These are phyloP conservation scores for Mycteria americana DNA, from an alignment of 2,797 vertebrate species.

Conservation along the genomic window DNA sequence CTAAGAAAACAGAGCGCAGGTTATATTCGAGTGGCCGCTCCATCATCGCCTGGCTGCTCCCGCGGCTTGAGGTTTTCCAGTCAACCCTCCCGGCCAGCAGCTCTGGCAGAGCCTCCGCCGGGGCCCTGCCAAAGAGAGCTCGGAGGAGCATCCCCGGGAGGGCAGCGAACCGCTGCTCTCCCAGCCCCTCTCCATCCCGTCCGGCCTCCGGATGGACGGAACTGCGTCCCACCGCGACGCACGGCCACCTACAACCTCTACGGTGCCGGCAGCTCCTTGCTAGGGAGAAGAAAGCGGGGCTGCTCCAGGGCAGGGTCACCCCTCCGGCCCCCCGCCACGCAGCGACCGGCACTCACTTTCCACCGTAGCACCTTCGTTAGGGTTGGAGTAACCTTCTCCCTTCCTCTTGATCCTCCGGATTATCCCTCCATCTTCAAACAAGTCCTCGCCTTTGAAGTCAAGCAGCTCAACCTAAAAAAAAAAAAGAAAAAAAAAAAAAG, in stretches of 20 bases:
- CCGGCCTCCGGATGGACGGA: background rate
- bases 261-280: background rate
- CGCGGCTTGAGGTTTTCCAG: background rate
- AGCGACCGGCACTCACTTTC: conserved; percentile 77
- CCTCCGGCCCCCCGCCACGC: rapidly evolving
- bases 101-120: background rate
- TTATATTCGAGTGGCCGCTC: background rate
- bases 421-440: conserved; percentile 90
- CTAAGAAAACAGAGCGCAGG: background rate
- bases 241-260: background rate
- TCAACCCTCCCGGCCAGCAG: background rate
- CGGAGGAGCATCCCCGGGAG: background rate
- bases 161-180: background rate
- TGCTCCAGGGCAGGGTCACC: background rate
- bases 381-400: conserved; percentile 90
- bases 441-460: conserved; percentile 89
- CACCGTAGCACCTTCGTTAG: conserved; percentile 90
- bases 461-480: conserved; percentile 80
- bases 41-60: background rate
- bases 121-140: background rate
- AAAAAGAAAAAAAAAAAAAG: background rate
- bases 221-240: background rate
- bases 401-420: conserved; percentile 91
- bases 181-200: background rate
- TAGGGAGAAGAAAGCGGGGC: background rate